Conservation (phyloP, 2,888 invertebrate species). For the Cristatella mucedo region DNA sequence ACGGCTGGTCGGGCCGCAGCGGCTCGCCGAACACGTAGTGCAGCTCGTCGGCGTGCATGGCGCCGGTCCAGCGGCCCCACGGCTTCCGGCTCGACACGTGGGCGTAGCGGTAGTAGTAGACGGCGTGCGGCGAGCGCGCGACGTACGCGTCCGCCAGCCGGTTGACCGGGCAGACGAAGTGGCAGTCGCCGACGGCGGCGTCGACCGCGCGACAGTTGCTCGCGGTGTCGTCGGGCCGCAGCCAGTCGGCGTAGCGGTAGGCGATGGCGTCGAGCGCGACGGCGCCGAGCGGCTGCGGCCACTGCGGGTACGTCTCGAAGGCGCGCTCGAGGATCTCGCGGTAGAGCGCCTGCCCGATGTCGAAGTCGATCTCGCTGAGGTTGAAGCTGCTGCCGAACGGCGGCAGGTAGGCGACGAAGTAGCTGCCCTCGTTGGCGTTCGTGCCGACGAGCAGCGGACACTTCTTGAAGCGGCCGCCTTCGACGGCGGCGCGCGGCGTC, state of each 20-base stretch:
- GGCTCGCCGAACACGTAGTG: slow-evolving; percentile 89
- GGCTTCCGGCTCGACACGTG: slow-evolving; percentile 60
- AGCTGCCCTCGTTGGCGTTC: slow-evolving; percentile 82
- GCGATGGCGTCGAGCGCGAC: slow-evolving; percentile 63
- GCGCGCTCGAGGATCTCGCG: slow-evolving; percentile 58
- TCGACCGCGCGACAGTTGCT: slow-evolving; percentile 69
- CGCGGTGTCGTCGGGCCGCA: slow-evolving; percentile 65
- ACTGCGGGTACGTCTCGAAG: slow-evolving; percentile 51
- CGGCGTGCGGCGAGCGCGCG: slow-evolving; percentile 70
- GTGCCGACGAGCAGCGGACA: slow-evolving; percentile 78
- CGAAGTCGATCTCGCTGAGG: slow-evolving; percentile 36
- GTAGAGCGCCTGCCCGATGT: slow-evolving; percentile 60
- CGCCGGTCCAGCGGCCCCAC: slow-evolving; percentile 90
- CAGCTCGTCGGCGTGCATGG: slow-evolving; percentile 86
- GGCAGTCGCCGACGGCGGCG: slow-evolving; percentile 82
- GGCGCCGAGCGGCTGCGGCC: slow-evolving; percentile 47
- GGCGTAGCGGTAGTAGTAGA: slow-evolving; percentile 73
- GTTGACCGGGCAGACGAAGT: slow-evolving; percentile 85
- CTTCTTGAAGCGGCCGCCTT: slow-evolving; percentile 71
- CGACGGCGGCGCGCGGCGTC: slow-evolving; percentile 48
- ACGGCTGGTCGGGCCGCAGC: slow-evolving; percentile 61
- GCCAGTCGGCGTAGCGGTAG: slow-evolving; percentile 82
- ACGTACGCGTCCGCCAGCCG: slow-evolving; percentile 77
- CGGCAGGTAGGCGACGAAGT: slow-evolving; percentile 86
- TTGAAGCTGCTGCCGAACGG: slow-evolving; percentile 46